phyloP scores from a whole-genome alignment of 1,140 invertebrate genomes.

The Sinella curviseta region DNA sequence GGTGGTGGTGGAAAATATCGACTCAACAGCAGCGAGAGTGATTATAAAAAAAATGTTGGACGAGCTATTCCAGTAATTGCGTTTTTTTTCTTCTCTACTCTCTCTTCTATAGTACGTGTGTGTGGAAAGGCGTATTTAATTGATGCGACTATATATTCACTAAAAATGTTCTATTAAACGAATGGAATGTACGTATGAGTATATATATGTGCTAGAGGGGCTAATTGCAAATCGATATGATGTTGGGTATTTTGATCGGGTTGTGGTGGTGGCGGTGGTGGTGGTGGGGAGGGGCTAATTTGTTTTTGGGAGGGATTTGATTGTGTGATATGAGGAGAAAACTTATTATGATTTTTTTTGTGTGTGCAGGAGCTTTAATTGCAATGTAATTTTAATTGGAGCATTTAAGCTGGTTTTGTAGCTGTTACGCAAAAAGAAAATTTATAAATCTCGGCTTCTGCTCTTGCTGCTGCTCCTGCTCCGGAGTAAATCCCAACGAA shows the following conservation, averaged over 20 bases:
- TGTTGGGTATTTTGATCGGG: slow-evolving; percentile 21
- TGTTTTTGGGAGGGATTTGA: too few species aligned
- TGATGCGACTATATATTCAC: background rate
- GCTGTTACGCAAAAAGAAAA: too few species aligned
- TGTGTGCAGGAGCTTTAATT: too few species aligned
- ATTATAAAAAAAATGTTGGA: background rate
- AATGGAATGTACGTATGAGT: background rate
- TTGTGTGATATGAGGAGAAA: too few species aligned
- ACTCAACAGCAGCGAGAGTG: background rate
- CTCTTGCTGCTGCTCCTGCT: too few species aligned
- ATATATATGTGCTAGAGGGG: background rate
- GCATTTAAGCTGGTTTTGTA: too few species aligned
- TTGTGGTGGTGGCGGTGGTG: background rate
- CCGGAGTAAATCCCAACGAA: too few species aligned
- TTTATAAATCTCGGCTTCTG: too few species aligned
- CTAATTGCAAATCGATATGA: slow-evolving; percentile 26
- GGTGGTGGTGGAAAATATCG: too few species aligned
- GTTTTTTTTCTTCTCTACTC: background rate
- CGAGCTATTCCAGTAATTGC: slow-evolving; percentile 23
- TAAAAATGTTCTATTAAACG: slow-evolving; percentile 5
- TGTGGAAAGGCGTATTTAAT: background rate
- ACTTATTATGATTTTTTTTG: too few species aligned
- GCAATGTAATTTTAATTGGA: too few species aligned
- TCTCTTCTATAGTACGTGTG: background rate
- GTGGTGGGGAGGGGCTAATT: too few species aligned